Percentiles rank a stretch among this genome's conserved stretches.
phyloP scores from a whole-genome alignment of 1,140 invertebrate genomes.

The Drosophila seguyi region DNA sequence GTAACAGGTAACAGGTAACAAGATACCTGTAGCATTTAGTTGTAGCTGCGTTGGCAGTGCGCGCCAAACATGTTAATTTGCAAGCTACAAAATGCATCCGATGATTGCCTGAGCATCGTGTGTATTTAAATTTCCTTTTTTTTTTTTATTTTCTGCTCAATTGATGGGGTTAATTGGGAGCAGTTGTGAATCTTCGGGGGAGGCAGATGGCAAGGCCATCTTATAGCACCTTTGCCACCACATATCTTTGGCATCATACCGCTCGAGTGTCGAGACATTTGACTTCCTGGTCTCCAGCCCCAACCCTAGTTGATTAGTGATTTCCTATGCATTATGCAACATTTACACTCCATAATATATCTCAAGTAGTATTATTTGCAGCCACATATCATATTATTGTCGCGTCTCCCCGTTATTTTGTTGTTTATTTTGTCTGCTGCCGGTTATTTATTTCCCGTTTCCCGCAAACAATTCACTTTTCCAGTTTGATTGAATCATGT shows the following conservation, averaged over 20 bases:
- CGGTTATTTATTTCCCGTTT: constrained; percentile 30
- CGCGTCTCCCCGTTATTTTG: constrained; percentile 20
- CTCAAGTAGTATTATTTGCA: constrained; percentile 7
- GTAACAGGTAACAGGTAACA: constrained; percentile 11
- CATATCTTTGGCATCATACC: not conserved
- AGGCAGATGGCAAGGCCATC: constrained; percentile 12
- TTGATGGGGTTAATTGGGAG: constrained; percentile 42
- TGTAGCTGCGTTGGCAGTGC: constrained; percentile 34
- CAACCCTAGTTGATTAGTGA: constrained; percentile 26
- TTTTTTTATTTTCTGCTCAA: constrained; percentile 1
- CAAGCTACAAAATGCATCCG: constrained; percentile 32
- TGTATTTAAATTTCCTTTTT: not conserved
- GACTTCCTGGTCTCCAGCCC: constrained; percentile 21
- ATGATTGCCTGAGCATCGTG: constrained; percentile 22
- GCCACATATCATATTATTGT: constrained; percentile 24
- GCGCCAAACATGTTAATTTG: constrained; percentile 33
- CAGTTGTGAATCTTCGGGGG: not conserved
- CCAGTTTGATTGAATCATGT: constrained; percentile 60
- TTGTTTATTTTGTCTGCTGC: constrained; percentile 17
- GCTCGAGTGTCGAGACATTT: not conserved
- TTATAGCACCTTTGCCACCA: not conserved
- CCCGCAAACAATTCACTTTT: constrained; percentile 50
- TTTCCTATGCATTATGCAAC: constrained; percentile 46
- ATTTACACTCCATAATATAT: constrained; percentile 7
- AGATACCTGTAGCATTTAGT: constrained; percentile 3